A percentile compares a stretch with the other conserved stretches of the same genome.
phyloP scores from a whole-genome alignment of 1,140 invertebrate genomes.

The Sycophaga agraensis region DNA sequence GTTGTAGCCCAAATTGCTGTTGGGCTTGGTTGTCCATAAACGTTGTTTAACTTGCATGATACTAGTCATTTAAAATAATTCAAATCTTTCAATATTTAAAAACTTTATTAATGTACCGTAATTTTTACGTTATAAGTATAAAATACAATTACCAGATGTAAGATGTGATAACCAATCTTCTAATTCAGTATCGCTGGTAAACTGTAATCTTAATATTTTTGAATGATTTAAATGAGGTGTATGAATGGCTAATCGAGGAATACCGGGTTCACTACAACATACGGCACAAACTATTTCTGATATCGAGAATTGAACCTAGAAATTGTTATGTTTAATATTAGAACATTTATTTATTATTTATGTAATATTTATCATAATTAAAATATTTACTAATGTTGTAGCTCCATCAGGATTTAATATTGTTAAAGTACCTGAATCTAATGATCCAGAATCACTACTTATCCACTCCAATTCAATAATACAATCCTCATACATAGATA shows the following conservation, averaged over 20 bases:
- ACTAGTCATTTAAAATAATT: slow-evolving; percentile 45
- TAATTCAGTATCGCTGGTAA: slow-evolving; percentile 76
- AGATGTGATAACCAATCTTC: slow-evolving; percentile 85
- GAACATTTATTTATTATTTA: too few species aligned
- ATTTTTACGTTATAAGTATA: slow-evolving; percentile 14
- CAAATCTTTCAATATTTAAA: too few species aligned
- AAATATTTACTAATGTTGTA: slow-evolving; percentile 66
- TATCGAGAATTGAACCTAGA: slow-evolving; percentile 64
- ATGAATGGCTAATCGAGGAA: slow-evolving; percentile 71
- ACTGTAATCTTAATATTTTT: slow-evolving; percentile 68
- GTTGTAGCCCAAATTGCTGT: slow-evolving; percentile 79
- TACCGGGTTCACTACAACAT: slow-evolving; percentile 75
- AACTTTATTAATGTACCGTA: not conserved
- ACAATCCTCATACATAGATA: slow-evolving; percentile 69
- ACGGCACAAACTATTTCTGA: slow-evolving; percentile 74
- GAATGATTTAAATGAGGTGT: slow-evolving; percentile 63
- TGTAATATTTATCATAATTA: not conserved
- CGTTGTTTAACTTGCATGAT: slow-evolving; percentile 70
- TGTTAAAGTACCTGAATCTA: slow-evolving; percentile 74
- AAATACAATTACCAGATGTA: slow-evolving; percentile 59
- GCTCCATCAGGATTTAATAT: slow-evolving; percentile 74
- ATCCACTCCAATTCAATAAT: slow-evolving; percentile 81
- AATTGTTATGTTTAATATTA: not conserved
- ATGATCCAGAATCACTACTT: slow-evolving; percentile 57
- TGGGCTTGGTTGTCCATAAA: slow-evolving; percentile 67